These are phyloP conservation scores for Lampris megalopsis DNA, from an alignment of 2,113 vertebrate genomes.

Conservation along the genomic window DNA sequence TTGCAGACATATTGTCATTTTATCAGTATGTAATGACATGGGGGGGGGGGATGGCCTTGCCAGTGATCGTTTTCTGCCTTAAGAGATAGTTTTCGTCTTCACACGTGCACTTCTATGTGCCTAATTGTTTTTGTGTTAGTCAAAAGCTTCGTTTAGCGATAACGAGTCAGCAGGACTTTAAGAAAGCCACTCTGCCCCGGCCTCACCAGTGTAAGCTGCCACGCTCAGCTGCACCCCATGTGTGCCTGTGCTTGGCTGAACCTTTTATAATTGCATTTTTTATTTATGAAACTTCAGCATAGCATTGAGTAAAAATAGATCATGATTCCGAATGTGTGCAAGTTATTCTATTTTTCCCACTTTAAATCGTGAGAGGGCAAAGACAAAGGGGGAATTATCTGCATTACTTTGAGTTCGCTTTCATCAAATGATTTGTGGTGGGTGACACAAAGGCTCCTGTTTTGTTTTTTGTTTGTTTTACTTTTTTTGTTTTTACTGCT, in stretches of 20 bases:
- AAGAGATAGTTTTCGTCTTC: too few relatives aligned
- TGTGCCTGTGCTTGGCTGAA: constrained; percentile 65
- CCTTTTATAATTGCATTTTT: constrained; percentile 71
- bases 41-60: too few relatives aligned
- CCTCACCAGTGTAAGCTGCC: constrained; percentile 72
- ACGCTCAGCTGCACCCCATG: constrained; percentile 60
- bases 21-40: too few relatives aligned
- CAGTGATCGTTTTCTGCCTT: too few relatives aligned
- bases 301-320: constrained; percentile 41
- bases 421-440: constrained; percentile 21
- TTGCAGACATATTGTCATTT: too few relatives aligned
- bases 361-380: constrained; percentile 10
- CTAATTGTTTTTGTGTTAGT: constrained; percentile 19
- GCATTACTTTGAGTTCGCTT: constrained; percentile 23
- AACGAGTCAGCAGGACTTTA: constrained; percentile 61
- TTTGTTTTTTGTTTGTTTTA: too few relatives aligned
- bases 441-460: constrained; percentile 20
- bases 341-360: neutral
- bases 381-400: constrained; percentile 6
- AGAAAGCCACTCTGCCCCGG: constrained; percentile 57
- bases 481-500: too few relatives aligned
- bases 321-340: neutral
- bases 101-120: neutral
- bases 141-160: constrained; percentile 48
- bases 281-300: constrained; percentile 58